Conservation (phyloP, 2,888 invertebrate species). For the Cryptophagus acutangulus region DNA sequence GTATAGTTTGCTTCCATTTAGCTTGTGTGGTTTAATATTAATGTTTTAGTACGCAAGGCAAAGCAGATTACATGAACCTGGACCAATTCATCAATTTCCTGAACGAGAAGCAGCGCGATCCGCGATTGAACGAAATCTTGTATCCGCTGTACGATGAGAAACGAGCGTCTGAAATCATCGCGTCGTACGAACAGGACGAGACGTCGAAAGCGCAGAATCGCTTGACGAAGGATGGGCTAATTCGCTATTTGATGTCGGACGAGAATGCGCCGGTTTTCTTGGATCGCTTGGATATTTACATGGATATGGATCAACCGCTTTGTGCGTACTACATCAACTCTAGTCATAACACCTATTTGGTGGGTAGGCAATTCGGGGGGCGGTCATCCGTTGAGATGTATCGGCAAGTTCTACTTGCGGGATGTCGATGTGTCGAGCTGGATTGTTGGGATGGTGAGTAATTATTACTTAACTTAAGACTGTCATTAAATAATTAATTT, state of each 20-base stretch:
- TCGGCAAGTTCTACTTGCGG: constrained; percentile 91
- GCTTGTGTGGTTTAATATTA: constrained; percentile 2
- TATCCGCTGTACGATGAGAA: constrained; percentile 96
- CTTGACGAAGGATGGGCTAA: constrained; percentile 91
- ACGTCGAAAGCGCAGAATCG: constrained; percentile 66
- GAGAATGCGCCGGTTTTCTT: constrained; percentile 99
- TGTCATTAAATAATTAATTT: constrained; percentile 1
- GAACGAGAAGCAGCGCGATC: constrained; percentile 97
- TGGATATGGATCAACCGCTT: constrained; percentile 98
- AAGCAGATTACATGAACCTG: constrained; percentile 79
- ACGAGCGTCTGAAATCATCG: constrained; percentile 87
- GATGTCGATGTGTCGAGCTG: constrained; percentile 96
- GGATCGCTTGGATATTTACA: constrained; percentile 93
- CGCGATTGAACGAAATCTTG: constrained; percentile 95
- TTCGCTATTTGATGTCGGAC: constrained; percentile 98
- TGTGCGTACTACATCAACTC: constrained; percentile 99
- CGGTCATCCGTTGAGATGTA: constrained; percentile 99
- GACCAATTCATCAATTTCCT: constrained; percentile 88
- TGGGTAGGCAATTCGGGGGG: constrained; percentile 95
- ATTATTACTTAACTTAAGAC: background rate
- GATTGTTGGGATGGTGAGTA: constrained; percentile 91
- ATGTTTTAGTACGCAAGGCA: constrained; percentile 74
- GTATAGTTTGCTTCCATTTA: constrained; percentile 41
- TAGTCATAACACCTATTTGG: constrained; percentile 92
- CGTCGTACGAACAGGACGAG: constrained; percentile 84